Percentiles rank a stretch among this genome's conserved stretches.
These are phyloP conservation scores for Amphiprion clarkii DNA, from an alignment of 2,797 vertebrate species.

Conservation along the genomic window DNA sequence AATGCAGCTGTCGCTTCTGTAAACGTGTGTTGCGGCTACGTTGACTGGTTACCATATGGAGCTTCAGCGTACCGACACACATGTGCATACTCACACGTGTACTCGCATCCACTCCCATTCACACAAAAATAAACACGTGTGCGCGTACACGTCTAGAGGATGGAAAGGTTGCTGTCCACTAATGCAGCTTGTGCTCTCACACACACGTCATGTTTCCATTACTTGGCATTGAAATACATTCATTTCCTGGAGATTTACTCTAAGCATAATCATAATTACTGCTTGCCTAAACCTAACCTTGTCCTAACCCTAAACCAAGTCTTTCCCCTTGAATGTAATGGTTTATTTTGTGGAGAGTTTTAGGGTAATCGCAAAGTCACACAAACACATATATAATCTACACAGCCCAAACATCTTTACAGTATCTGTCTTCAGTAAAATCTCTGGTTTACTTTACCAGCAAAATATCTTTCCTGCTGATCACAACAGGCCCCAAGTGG, in stretches of 20 bases:
- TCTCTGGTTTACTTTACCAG: too few species aligned
- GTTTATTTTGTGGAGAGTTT: background rate
- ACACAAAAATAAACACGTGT: background rate
- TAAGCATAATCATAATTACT: background rate
- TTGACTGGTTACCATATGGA: conserved; percentile 55
- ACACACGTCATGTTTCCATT: background rate
- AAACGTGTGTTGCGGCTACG: conserved; percentile 30
- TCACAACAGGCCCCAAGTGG: too few species aligned
- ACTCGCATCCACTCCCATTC: background rate
- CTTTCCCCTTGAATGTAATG: background rate
- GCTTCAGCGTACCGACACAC: conserved; percentile 6
- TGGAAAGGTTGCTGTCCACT: background rate
- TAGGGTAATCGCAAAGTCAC: background rate
- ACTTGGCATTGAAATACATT: background rate
- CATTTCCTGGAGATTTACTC: background rate
- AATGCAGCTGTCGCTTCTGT: conserved; percentile 67
- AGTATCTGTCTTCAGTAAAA: too few species aligned
- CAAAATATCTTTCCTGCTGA: too few species aligned
- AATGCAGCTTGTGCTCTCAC: background rate
- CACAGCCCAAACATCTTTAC: too few species aligned
- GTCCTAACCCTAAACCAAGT: background rate
- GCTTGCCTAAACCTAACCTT: background rate
- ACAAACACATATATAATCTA: background rate
- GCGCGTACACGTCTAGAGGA: background rate
- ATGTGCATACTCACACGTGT: conserved; percentile 24